These are phyloP conservation scores for Bombus polaris DNA, from an alignment of 1,140 invertebrate species.

Conservation along the genomic window DNA sequence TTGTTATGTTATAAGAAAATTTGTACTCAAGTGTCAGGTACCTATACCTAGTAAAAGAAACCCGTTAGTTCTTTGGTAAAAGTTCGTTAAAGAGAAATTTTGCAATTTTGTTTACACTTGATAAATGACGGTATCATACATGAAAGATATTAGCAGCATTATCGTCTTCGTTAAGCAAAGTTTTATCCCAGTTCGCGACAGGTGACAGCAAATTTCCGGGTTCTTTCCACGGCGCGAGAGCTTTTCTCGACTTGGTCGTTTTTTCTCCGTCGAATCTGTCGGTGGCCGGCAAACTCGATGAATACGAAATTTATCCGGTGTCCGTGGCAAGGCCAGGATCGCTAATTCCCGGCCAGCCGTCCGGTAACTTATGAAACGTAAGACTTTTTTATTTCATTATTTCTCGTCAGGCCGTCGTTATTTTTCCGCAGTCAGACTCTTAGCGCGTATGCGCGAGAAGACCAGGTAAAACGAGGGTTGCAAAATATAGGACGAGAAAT, in stretches of 20 bases:
- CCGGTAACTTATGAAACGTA: conserved; percentile 9
- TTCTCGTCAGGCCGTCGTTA: background rate
- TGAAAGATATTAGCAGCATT: background rate
- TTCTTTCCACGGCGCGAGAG: background rate
- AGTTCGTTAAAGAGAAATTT: background rate
- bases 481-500: too few relatives aligned
- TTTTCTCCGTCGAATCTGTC: conserved; percentile 12
- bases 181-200: background rate
- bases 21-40: background rate
- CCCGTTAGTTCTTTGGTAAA: too few relatives aligned
- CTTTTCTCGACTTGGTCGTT: background rate
- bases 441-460: background rate
- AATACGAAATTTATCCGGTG: conserved; percentile 18
- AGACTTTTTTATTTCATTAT: conserved; percentile 17
- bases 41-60: background rate
- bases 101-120: background rate
- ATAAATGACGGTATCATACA: background rate
- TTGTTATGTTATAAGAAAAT: too few relatives aligned
- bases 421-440: background rate
- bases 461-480: background rate
- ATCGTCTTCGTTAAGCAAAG: background rate
- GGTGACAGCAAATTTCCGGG: background rate
- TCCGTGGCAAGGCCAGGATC: background rate
- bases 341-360: conserved; percentile 4
- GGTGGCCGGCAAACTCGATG: background rate